Evolutionary conservation across 2,113 vertebrate species (phyloP), one percentile per base, ranked within the genome.

Genomic region (Lasiurus cinereus): DNA sequence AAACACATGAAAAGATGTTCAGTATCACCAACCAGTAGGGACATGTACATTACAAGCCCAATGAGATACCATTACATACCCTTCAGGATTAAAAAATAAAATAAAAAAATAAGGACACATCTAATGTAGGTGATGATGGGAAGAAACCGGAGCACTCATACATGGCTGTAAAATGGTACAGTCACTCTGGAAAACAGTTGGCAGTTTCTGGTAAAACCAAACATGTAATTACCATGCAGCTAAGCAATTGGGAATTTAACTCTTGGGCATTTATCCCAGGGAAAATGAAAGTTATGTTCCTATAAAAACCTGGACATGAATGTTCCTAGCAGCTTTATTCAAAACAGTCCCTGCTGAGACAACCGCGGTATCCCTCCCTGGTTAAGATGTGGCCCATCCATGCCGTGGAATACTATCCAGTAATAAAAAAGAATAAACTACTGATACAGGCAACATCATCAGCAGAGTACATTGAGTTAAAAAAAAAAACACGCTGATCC

Each of bases 211-310:
- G 2, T 62, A 77, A 92, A 86, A 77, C 48, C 48, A 54, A 95
- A 27, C 13, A n/a, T 56, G 54, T 29, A 70, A 46, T 54, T 73
- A 83, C 21, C 33, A 72, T 31, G 18, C 39, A 76, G 43, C n/a
- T 46, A 82, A 76, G 15, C 43, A 46, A 76, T 16, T 33, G 11
- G n/a, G n/a, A n/a, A n/a, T n/a, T n/a, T n/a, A 79, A 64, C 43
- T 27, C 18, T 19, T 76, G 70, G 54, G 36, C n/a, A 66, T n/a
- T 15, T 29, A 56, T 62, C 72, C 77, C 36, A 24, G 48, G 80
- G 54, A 96, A 90, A 70, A 21, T 18, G 46, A 95, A 87, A 69
- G 43, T 67, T 74, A 59, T 8, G 14, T 73, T 82, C 82, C 74
- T 77, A 54, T 15, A 78, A 33, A 86, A 90, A 84, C 85, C 33